A percentile compares a stretch with the other conserved stretches of the same genome.
Conservation (phyloP, 1,140 invertebrate species). For the Diplogasteroides magnus region DNA sequence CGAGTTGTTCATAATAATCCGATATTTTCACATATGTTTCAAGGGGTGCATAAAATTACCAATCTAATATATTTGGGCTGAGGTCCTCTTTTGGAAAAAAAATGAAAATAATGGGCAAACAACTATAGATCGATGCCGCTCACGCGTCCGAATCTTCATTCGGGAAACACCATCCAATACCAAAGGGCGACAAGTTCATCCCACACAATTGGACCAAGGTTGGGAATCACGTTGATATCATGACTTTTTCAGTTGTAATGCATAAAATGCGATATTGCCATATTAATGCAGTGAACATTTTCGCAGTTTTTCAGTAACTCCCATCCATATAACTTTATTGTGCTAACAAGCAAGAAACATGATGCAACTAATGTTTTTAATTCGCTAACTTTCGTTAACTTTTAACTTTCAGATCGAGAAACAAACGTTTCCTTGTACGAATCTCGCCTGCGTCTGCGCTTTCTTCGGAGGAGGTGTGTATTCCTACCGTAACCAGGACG, state of each 20-base stretch:
- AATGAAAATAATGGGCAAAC: too few species aligned
- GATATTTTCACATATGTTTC: too few species aligned
- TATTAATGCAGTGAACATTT: neutral
- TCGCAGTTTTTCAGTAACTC: too few species aligned
- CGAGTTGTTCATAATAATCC: too few species aligned
- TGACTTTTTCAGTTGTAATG: neutral
- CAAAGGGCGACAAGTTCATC: slow-evolving; percentile 6
- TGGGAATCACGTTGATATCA: neutral
- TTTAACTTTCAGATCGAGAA: neutral
- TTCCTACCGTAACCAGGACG: neutral
- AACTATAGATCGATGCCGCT: slow-evolving; percentile 8
- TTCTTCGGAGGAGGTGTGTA: neutral
- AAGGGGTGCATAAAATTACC: too few species aligned
- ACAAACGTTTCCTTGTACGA: neutral
- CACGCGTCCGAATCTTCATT: slow-evolving; percentile 21
- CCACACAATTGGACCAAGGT: too few species aligned
- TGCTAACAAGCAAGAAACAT: neutral
- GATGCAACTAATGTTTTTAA: neutral
- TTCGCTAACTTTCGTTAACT: neutral
- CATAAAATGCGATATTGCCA: too few species aligned
- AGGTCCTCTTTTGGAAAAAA: neutral
- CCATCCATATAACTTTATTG: neutral
- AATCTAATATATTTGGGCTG: too few species aligned
- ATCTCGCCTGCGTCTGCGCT: neutral
- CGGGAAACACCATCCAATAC: slow-evolving; percentile 20